These are phyloP conservation scores for Magallana gigas DNA, from an alignment of 1,140 invertebrate species.

Conservation along the genomic window DNA sequence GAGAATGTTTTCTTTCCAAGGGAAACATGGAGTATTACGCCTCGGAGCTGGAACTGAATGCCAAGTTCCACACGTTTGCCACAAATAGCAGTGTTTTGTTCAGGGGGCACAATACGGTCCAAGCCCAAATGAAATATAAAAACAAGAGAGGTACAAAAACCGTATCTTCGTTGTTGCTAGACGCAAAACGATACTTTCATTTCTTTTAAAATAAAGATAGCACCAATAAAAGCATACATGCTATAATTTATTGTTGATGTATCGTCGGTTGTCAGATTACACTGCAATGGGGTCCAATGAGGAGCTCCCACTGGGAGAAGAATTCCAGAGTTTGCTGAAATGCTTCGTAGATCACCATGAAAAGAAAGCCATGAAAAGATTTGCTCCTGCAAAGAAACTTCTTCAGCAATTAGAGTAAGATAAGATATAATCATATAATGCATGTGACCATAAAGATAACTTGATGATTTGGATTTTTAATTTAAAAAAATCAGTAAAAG, in stretches of 20 bases:
- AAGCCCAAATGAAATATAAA: conserved; percentile 76
- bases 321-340: conserved; percentile 75
- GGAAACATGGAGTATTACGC: conserved; percentile 78
- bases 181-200: no score
- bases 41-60: conserved; percentile 76
- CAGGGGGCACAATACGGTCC: conserved; percentile 78
- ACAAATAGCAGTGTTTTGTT: conserved; percentile 76
- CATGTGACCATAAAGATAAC: neutral
- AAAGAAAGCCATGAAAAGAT: conserved; percentile 71
- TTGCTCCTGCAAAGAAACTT: conserved; percentile 69
- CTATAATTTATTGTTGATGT: no score
- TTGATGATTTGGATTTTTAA: no score
- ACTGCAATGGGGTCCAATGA: conserved; percentile 76
- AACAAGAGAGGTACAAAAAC: conserved; percentile 76
- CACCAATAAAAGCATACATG: no score
- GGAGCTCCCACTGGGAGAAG: conserved; percentile 76
- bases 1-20: conserved; percentile 51
- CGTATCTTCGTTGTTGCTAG: no score
- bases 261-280: conserved; percentile 68
- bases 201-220: no score
- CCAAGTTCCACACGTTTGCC: conserved; percentile 77
- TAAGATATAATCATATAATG: no score
- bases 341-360: conserved; percentile 73
- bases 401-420: conserved; percentile 76
- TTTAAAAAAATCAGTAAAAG: no score